Conservation (phyloP, 2,113 vertebrate genomes). For the Opisthocomus hoazin region DNA sequence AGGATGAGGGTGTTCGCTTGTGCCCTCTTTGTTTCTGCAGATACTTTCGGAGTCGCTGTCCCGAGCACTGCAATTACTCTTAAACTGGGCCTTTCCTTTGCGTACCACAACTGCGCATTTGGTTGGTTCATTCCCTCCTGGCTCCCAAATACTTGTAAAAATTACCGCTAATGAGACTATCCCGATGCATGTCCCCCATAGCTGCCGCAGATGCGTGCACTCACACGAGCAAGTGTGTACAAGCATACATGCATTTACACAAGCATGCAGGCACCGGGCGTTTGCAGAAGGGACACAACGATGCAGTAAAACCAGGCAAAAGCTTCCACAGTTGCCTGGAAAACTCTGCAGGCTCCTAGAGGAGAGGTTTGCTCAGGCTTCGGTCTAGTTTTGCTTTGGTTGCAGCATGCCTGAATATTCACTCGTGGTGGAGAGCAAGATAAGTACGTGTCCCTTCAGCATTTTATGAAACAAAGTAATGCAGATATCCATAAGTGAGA, state of each 20-base stretch:
- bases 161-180: background rate
- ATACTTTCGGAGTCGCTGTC: background rate
- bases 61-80: background rate
- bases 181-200: accelerated
- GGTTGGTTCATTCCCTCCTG: background rate
- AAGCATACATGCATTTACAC: accelerated
- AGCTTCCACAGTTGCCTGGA: background rate
- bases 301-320: background rate
- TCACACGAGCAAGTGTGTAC: accelerated
- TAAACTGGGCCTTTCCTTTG: background rate
- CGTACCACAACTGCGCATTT: background rate
- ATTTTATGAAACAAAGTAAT: constrained; percentile 66
- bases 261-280: accelerated
- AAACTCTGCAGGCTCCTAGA: background rate
- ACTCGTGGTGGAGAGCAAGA: constrained; percentile 22
- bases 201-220: accelerated
- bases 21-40: background rate
- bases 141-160: background rate
- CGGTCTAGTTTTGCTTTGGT: background rate
- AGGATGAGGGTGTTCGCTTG: background rate
- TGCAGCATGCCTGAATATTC: constrained; percentile 15
- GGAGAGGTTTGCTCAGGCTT: background rate
- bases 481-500: constrained; percentile 67
- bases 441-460: constrained; percentile 59
- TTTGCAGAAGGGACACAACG: background rate